Conservation (phyloP, 2,888 invertebrate species). For the Clitarchus hookeri region DNA sequence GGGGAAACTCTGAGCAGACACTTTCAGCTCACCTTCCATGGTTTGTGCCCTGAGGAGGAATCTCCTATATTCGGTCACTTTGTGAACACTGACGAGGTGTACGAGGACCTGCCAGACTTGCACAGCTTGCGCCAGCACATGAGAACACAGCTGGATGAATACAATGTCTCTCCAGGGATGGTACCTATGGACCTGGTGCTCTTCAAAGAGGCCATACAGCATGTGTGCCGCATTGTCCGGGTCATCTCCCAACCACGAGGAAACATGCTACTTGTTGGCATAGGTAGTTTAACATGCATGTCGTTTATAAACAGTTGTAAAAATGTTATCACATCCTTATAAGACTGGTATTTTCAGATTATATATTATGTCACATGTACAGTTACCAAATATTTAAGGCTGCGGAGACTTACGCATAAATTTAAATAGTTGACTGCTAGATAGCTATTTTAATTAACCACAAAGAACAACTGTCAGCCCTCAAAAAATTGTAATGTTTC, state of each 20-base stretch:
- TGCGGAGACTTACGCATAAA: no score
- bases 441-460: no score
- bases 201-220: conserved; percentile 85
- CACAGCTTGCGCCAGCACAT: conserved; percentile 62
- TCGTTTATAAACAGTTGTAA: neutral
- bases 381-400: no score
- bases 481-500: no score
- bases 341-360: no score
- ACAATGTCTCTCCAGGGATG: conserved; percentile 79
- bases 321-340: no score
- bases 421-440: no score
- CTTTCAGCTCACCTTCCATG: conserved; percentile 80
- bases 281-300: conserved; percentile 57
- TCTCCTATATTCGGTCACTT: conserved; percentile 79
- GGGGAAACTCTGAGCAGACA: conserved; percentile 75
- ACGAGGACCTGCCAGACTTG: conserved; percentile 77
- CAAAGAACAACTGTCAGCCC: no score
- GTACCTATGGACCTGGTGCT: conserved; percentile 81
- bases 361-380: no score
- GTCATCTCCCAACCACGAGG: conserved; percentile 83
- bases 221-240: conserved; percentile 79
- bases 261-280: conserved; percentile 81
- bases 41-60: conserved; percentile 72
- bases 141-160: conserved; percentile 69
- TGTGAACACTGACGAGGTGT: conserved; percentile 74